Evolutionary conservation across 2,797 vertebrate species (phyloP), one percentile per base, ranked within the genome.

Genomic region (Anisognathus igniventris): DNA sequence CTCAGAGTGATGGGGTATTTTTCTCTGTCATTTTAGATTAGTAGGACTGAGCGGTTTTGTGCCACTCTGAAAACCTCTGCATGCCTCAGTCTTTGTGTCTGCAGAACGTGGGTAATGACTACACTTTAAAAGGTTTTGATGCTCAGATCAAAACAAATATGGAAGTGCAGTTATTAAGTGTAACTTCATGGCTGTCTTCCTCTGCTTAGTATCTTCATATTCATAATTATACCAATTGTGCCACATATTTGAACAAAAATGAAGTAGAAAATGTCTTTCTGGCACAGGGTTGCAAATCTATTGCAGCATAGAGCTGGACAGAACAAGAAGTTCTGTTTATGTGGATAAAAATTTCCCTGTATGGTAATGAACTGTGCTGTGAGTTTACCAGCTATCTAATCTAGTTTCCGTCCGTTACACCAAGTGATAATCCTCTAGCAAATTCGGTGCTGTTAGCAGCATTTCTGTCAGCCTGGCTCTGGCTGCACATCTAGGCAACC

Each of bases 351-450:
- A 58, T 37, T 72, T 88, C 28, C 31, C 25, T 64, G 27, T 66
- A 10, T 14, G 37, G 60, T 75, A 81, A 72, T 50, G 60, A 90
- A 67, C 25, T 88, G 58, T 64, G 25, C 33, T 89, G n/a, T 0
- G 10, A 75, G 45, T 88, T 92, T 88, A 84, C 64, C 71, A 85
- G 77, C 81, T 67, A 88, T 81, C 81, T 91, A 58, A 85, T 92
- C 76, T 80, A n/a, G 73, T 95, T 95, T 91, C 71, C n/a, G 37
- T 79, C 80, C 9, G 0, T 77, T 91, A 47, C 39, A 70, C 78
- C 53, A 73, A 85, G 71, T 70, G 84, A 92, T 96, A 81, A 92
- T 89, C 77, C 86, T 67, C 51, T 67, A 82, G 86, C 77, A 93
- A 81, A 92, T 83, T 53, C 53, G 57, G 76, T 27, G 66, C 93